A percentile compares a stretch with the other conserved stretches of the same genome.
These are phyloP conservation scores for Gonioctena quinquepunctata DNA, from an alignment of 1,140 invertebrate species.

Conservation along the genomic window DNA sequence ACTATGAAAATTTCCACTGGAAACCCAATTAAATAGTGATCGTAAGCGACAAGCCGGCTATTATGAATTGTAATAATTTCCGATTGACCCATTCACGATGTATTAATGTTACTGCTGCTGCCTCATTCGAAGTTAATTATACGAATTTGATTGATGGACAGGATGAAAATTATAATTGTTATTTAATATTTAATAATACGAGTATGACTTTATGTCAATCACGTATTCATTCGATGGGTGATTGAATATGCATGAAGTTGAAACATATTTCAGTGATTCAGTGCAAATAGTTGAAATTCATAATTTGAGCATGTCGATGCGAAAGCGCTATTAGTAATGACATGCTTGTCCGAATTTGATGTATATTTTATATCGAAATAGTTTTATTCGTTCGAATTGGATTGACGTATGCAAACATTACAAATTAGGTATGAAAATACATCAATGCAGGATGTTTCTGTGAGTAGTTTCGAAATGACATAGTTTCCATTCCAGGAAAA, in stretches of 20 bases:
- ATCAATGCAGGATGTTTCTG: too few relatives aligned
- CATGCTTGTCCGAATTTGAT: constrained; percentile 8
- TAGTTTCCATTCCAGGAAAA: too few relatives aligned
- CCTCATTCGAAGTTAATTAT: constrained; percentile 41
- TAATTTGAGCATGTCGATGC: constrained; percentile 4
- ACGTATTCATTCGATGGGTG: constrained; percentile 35
- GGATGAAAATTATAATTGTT: constrained; percentile 48
- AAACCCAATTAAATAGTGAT: constrained; percentile 5
- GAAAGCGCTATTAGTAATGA: constrained; percentile 11
- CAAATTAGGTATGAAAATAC: neutral
- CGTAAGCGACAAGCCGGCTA: constrained; percentile 10
- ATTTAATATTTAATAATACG: constrained; percentile 47
- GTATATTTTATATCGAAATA: neutral
- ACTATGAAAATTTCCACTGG: neutral
- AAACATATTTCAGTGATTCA: constrained; percentile 20
- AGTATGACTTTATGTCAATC: constrained; percentile 43
- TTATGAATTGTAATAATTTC: constrained; percentile 17
- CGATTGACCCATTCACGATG: constrained; percentile 23
- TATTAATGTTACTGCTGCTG: constrained; percentile 22
- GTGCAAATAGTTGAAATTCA: constrained; percentile 8
- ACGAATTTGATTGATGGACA: constrained; percentile 42
- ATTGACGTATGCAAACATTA: neutral
- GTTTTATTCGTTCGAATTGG: neutral
- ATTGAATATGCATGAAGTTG: constrained; percentile 37
- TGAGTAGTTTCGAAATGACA: too few relatives aligned